Percentiles rank a stretch among this genome's conserved stretches.
These are phyloP conservation scores for Diabrotica virgifera DNA, from an alignment of 1,140 invertebrate species.

Conservation along the genomic window DNA sequence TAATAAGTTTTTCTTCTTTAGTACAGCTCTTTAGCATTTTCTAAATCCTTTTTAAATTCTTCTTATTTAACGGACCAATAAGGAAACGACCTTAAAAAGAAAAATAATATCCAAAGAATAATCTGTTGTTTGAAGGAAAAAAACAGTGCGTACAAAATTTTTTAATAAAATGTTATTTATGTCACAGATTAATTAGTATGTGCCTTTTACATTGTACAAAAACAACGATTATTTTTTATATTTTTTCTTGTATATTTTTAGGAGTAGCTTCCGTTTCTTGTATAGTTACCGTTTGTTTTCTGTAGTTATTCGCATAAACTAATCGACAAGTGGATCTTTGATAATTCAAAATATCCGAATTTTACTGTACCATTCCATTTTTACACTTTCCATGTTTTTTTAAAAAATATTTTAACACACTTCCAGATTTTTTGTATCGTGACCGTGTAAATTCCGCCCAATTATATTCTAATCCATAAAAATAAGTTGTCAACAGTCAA, in stretches of 20 bases:
- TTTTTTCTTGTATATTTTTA: conserved; percentile 14
- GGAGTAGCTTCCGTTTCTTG: conserved; percentile 16
- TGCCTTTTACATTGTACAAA: conserved; percentile 37
- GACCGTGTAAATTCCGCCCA: too few species aligned
- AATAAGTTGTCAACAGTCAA: too few species aligned
- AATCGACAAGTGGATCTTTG: not conserved
- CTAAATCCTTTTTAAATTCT: too few species aligned
- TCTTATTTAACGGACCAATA: too few species aligned
- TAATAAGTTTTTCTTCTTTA: too few species aligned
- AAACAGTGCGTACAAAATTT: conserved; percentile 30
- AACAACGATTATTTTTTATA: conserved; percentile 35
- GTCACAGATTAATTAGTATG: conserved; percentile 29
- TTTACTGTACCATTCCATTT: too few species aligned
- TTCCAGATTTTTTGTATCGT: too few species aligned
- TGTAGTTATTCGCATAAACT: not conserved
- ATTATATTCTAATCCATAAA: too few species aligned
- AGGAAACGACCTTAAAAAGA: conserved; percentile 8
- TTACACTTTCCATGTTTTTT: too few species aligned
- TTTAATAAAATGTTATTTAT: conserved; percentile 29
- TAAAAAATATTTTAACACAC: too few species aligned
- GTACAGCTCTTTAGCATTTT: too few species aligned
- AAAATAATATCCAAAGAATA: conserved; percentile 24
- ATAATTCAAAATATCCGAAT: not conserved
- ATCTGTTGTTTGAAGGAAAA: conserved; percentile 19
- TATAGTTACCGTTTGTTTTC: conserved; percentile 15